Evolutionary conservation across 1,140 invertebrate genomes (phyloP).

Genomic region (Caenorhabditis brenneri): DNA sequence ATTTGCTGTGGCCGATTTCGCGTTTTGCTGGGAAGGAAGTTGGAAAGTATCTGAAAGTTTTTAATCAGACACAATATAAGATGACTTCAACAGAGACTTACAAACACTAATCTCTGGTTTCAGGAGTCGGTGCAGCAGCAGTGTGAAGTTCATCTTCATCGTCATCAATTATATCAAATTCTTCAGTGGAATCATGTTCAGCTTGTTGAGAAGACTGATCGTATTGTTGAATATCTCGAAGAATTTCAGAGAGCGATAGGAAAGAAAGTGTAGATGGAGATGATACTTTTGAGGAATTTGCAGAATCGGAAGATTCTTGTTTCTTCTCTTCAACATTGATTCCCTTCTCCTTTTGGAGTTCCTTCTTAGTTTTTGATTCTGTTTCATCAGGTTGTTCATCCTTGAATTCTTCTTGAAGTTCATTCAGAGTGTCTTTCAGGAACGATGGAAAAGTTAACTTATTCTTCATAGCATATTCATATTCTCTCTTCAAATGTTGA

Average conservation of each 20-base stretch:
- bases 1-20: no score
- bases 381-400: no score
- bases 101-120: not conserved
- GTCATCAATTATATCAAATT: not conserved
- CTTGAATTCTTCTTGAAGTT: no score
- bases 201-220: not conserved
- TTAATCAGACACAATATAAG: no score
- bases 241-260: not conserved
- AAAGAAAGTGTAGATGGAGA: not conserved
- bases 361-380: no score
- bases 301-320: not conserved
- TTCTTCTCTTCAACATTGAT: no score
- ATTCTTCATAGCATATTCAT: no score
- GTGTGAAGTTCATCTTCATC: not conserved
- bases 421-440: no score
- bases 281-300: not conserved
- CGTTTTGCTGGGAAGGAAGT: not conserved
- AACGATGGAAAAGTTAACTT: no score
- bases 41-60: not conserved
- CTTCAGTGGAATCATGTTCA: not conserved
- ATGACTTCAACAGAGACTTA: not conserved
- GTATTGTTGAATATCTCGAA: not conserved
- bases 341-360: no score
- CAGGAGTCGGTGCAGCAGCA: not conserved
- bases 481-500: no score